phyloP scores from a whole-genome alignment of 92 coral and sea anemone genomes.

The Paragorgia papillata region DNA sequence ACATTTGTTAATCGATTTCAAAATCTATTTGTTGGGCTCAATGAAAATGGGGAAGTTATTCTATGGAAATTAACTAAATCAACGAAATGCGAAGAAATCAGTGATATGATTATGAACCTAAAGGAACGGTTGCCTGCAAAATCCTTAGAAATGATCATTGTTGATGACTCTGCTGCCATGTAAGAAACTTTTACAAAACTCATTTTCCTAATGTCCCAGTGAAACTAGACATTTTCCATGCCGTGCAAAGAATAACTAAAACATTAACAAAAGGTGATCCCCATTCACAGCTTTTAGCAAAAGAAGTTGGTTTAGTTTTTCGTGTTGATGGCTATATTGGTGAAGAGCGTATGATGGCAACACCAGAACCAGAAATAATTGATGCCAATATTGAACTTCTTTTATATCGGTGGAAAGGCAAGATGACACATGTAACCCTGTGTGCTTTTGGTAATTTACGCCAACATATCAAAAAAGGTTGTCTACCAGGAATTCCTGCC shows the following conservation, averaged over 20 bases:
- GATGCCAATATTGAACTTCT: too few species aligned
- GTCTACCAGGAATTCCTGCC: too few species aligned
- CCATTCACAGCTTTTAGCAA: too few species aligned
- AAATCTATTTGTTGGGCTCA: conserved; percentile 62
- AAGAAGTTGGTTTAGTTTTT: too few species aligned
- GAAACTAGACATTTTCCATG: conserved; percentile 65
- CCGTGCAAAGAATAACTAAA: conserved; percentile 56
- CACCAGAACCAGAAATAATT: too few species aligned
- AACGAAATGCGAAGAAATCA: conserved; percentile 57
- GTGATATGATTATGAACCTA: conserved; percentile 48
- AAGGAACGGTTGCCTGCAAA: conserved; percentile 44
- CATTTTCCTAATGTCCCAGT: conserved; percentile 35
- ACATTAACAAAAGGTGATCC: too few species aligned
- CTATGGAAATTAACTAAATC: conserved; percentile 54
- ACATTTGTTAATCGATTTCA: conserved; percentile 62
- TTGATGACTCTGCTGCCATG: conserved; percentile 68
- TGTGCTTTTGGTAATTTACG: too few species aligned
- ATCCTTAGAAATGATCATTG: conserved; percentile 48
- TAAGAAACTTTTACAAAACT: conserved; percentile 31
- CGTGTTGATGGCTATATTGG: too few species aligned
- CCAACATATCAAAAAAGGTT: too few species aligned
- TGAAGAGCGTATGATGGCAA: too few species aligned
- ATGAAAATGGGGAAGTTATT: conserved; percentile 65
- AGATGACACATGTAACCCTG: too few species aligned
- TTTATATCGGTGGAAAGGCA: too few species aligned